These are phyloP conservation scores for Phorcus lineatus DNA, from an alignment of 2,888 invertebrate genomes.

Conservation along the genomic window DNA sequence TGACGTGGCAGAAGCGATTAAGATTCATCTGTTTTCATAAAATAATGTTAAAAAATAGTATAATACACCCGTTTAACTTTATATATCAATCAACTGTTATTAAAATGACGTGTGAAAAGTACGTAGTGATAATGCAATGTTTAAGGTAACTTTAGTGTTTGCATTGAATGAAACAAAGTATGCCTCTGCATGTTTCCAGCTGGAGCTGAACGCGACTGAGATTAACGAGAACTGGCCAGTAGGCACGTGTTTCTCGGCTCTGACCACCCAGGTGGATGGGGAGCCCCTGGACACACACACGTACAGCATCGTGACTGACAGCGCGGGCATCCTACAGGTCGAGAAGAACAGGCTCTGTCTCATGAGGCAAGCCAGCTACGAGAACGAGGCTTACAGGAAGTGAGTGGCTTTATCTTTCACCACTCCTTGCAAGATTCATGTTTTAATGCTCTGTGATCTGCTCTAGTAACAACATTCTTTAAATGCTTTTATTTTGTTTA, in stretches of 20 bases:
- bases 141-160: too few species aligned
- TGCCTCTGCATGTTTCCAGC: conserved; percentile 32
- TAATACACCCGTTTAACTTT: too few species aligned
- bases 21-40: too few species aligned
- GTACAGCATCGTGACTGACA: conserved; percentile 43
- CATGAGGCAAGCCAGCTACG: conserved; percentile 40
- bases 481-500: too few species aligned
- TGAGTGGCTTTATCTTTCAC: neutral
- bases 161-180: too few species aligned
- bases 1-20: too few species aligned
- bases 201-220: conserved; percentile 41
- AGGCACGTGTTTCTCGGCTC: conserved; percentile 47
- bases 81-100: too few species aligned
- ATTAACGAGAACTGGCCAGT: conserved; percentile 45
- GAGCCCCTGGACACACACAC: conserved; percentile 48
- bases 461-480: too few species aligned
- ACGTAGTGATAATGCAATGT: too few species aligned
- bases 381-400: conserved; percentile 26
- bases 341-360: conserved; percentile 46
- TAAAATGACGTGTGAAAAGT: too few species aligned
- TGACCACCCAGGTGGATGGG: conserved; percentile 39
- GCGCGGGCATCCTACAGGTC: conserved; percentile 40
- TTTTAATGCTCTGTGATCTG: neutral
- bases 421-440: neutral
- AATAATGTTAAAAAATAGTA: too few species aligned